Evolutionary conservation across 2,113 vertebrate genomes (phyloP).

Genomic region (Taxidea taxus): DNA sequence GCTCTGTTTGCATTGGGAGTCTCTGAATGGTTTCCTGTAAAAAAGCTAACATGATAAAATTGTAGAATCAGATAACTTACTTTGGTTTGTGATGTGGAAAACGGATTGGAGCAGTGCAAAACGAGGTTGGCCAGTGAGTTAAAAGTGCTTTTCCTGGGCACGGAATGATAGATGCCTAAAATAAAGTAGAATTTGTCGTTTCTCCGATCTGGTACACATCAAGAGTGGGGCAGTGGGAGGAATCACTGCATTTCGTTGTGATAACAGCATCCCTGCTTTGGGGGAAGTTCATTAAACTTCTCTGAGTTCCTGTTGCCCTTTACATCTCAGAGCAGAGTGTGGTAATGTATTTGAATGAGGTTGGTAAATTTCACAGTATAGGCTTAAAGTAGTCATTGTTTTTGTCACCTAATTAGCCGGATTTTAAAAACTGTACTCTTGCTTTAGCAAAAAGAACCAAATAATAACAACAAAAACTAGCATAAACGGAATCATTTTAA

Average conservation of each 20-base stretch:
- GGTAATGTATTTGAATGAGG: background rate
- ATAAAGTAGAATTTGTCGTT: background rate
- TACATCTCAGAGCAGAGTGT: background rate
- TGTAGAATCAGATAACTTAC: background rate
- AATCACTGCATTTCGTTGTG: background rate
- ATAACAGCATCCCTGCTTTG: background rate
- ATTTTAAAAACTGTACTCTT: background rate
- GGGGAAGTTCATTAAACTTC: background rate
- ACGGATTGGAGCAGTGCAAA: background rate
- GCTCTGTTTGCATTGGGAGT: background rate
- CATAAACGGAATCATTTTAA: conserved; percentile 1
- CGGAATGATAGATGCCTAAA: background rate
- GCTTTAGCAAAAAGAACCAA: background rate
- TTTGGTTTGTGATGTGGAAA: background rate
- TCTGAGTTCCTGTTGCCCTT: background rate
- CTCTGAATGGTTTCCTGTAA: background rate
- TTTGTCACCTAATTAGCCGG: background rate
- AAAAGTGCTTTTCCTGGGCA: background rate
- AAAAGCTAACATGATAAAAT: background rate
- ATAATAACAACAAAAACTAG: background rate
- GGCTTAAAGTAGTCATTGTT: conserved; percentile 2
- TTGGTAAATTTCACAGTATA: background rate
- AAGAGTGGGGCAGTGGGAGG: background rate
- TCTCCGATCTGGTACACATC: background rate
- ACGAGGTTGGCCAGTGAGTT: background rate